Evolutionary conservation across 2,888 invertebrate species (phyloP).

Genomic region (Eueremaeus valkanovi): DNA sequence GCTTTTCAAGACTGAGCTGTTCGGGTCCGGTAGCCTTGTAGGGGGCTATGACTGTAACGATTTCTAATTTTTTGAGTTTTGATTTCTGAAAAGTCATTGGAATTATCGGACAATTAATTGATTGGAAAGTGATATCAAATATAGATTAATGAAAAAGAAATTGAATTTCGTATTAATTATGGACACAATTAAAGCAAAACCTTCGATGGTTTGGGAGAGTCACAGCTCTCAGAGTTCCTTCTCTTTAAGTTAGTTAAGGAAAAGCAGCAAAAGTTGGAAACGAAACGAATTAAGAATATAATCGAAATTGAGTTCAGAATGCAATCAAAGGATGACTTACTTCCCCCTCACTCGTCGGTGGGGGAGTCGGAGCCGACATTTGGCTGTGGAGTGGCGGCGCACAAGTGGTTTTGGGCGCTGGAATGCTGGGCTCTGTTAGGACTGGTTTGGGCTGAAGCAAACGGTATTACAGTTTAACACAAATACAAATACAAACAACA

Average conservation of each 20-base stretch:
- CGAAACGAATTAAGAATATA: neutral
- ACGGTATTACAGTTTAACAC: neutral
- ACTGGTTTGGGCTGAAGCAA: constrained; percentile 13
- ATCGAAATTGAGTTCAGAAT: neutral
- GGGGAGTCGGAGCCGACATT: constrained; percentile 29
- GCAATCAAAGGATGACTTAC: constrained; percentile 21
- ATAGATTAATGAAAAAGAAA: too few relatives aligned
- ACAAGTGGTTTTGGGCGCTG: constrained; percentile 21
- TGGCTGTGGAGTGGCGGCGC: constrained; percentile 2
- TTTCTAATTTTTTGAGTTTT: constrained; percentile 70
- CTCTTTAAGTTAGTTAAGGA: neutral
- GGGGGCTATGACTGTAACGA: constrained; percentile 88
- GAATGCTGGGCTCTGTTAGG: constrained; percentile 22
- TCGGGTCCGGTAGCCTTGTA: constrained; percentile 86
- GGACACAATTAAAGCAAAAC: neutral
- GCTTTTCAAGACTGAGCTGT: constrained; percentile 81
- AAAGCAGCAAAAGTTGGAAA: constrained; percentile 5
- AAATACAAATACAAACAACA: neutral
- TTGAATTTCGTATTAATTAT: neutral
- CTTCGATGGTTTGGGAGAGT: constrained; percentile 22
- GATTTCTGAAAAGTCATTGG: constrained; percentile 53
- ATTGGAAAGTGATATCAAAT: neutral
- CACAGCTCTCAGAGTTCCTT: constrained; percentile 12
- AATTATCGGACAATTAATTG: neutral
- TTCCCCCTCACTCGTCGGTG: constrained; percentile 13